A percentile compares a stretch with the other conserved stretches of the same genome.
Evolutionary conservation across 2,113 vertebrate genomes (phyloP).

Genomic region (Thamnaconus septentrionalis): DNA sequence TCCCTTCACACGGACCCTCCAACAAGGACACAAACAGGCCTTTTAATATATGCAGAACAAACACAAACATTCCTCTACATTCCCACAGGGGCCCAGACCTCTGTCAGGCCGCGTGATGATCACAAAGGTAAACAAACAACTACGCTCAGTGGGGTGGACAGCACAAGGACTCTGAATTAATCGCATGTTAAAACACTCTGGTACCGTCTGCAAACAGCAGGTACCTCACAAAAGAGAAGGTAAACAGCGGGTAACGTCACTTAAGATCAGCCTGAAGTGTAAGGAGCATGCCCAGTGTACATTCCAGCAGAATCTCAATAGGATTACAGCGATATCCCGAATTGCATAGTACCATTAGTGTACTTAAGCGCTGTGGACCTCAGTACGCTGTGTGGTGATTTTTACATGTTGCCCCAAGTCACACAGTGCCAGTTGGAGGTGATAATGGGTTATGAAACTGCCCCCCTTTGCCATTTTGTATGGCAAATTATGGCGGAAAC

Average conservation of each 20-base stretch:
- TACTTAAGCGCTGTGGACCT: slow-evolving; percentile 6
- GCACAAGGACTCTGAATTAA: slow-evolving; percentile 29
- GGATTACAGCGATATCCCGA: too few relatives aligned
- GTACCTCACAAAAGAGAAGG: slow-evolving; percentile 3
- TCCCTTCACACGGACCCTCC: slow-evolving; percentile 28
- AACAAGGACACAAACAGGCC: slow-evolving; percentile 53
- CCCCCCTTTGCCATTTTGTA: too few relatives aligned
- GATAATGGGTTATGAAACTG: too few relatives aligned
- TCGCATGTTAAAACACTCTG: slow-evolving; percentile 29
- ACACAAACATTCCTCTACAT: slow-evolving; percentile 45
- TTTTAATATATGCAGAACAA: slow-evolving; percentile 56
- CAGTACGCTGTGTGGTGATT: too few relatives aligned
- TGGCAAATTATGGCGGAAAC: too few relatives aligned
- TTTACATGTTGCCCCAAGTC: background rate
- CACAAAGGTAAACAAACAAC: slow-evolving; percentile 35
- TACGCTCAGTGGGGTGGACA: slow-evolving; percentile 18
- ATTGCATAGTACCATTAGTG: too few relatives aligned
- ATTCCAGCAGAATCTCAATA: slow-evolving; percentile 15
- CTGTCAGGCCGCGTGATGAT: slow-evolving; percentile 55
- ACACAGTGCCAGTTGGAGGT: too few relatives aligned
- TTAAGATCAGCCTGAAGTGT: slow-evolving; percentile 20
- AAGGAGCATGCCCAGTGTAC: slow-evolving; percentile 15
- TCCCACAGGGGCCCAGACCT: slow-evolving; percentile 46
- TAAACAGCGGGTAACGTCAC: slow-evolving; percentile 12
- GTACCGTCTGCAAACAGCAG: background rate